Base-by-base conservation (phyloP, 2,888 invertebrate species). In the Corbicula japonica region DNA sequence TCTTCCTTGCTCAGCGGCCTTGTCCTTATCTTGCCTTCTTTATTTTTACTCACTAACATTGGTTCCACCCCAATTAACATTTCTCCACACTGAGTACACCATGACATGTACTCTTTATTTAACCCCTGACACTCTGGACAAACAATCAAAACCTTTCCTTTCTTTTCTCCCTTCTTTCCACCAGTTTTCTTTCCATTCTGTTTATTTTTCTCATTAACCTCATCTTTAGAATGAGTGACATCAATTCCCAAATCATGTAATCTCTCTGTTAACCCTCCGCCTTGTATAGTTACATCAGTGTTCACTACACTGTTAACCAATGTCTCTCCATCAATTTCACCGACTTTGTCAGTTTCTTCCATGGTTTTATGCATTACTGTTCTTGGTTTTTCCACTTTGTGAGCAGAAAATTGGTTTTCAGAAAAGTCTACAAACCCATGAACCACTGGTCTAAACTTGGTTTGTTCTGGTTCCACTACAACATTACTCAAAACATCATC, bases 21-120 rank as follows among this genome's bases (percentile, higher is more conserved):
- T 12, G 58, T 77, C 58, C 80, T 61, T 4, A 83, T 72, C 68
- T 66, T 81, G 34, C 74, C 72, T 38, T 80, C 76, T 44, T 82
- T 85, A 56, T 83, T 85, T 56, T 85, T 85, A 50, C 83, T 88
- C 1, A 88, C 82, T 28, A 84, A 38, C 41, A 86, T 73, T 12
- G 89, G 88, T 48, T 90, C 89, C 1, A 90, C 80, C 18, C 91
- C 92, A 30, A 90, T 91, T 23, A 92, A 81, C 38, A 90, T 85
- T 54, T 89, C 90, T 2, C 91, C 89, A 85, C 92, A 92, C 1
- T 88, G 86, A 6, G 86, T 78, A 66, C 92, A 92, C 91, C 91
- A 91, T 4, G 89, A 84, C 88, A 91, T 89, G 69, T 91, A 90
- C 21, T 84, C 85, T 69, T 90, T 91, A 66, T 91, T 92, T 32